phyloP scores from a whole-genome alignment of 1,140 invertebrate genomes.

The Forficula auricularia region DNA sequence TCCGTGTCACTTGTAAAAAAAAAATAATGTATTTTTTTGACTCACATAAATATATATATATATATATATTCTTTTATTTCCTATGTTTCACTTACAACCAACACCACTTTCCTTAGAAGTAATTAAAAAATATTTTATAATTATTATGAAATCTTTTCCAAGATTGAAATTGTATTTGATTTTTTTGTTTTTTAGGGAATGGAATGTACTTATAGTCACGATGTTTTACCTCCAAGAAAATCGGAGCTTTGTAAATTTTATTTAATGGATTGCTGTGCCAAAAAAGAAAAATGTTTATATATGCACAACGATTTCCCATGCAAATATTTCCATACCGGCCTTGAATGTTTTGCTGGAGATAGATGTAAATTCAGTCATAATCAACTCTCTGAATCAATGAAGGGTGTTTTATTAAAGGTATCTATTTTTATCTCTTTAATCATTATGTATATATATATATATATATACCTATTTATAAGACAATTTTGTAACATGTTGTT shows the following conservation, averaged over 20 bases:
- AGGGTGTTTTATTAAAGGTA: conserved; percentile 45
- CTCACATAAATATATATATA: too few species aligned
- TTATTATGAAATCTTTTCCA: too few species aligned
- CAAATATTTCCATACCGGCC: conserved; percentile 88
- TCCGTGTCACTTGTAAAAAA: too few species aligned
- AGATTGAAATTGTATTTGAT: too few species aligned
- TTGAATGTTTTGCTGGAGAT: conserved; percentile 59
- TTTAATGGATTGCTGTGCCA: conserved; percentile 85
- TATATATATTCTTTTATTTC: too few species aligned
- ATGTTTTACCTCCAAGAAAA: conserved; percentile 62
- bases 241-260: conserved; percentile 95
- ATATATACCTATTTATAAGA: too few species aligned
- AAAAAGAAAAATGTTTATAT: conserved; percentile 86
- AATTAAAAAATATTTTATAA: too few species aligned
- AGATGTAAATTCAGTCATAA: conserved; percentile 87
- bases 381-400: conserved; percentile 52
- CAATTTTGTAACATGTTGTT: too few species aligned
- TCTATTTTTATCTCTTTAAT: conserved; percentile 10
- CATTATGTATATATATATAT: too few species aligned
- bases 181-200: conserved; percentile 35
- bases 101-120: too few species aligned
- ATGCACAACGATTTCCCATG: conserved; percentile 96
- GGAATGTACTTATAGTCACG: conserved; percentile 73
- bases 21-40: too few species aligned
- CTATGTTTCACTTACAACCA: too few species aligned